Base-by-base conservation (phyloP, 1,140 invertebrate species). In the Drosophila sechellia region DNA sequence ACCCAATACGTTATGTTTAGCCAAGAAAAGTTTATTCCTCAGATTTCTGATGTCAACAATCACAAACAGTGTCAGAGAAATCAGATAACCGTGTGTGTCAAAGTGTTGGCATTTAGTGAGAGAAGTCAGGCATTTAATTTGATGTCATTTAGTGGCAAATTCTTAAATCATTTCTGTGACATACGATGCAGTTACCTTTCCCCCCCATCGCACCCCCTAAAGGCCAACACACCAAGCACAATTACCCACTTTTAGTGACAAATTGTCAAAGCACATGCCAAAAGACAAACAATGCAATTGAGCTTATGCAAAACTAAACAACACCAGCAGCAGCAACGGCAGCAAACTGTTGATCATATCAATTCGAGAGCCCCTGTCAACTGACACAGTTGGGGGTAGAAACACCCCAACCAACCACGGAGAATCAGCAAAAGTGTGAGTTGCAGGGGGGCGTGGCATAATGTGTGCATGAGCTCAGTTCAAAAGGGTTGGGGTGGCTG, bases 251-350 rank as follows among this genome's bases (percentile, higher is more conserved):
- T 81, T 53, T 52, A 81, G 83, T 86, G 81, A 86, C 81, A 86
- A 86, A 86, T 87, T 86, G 75, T 68, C 50, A 63, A 68, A 69
- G 83, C 81, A 87, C 81, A 87, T 86, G 83, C 74, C 81, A 86
- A 87, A 87, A 83, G 46, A 61, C 70, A 86, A 87, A 86, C 81
- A 86, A 86, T 86, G 81, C 83, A 86, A 63, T 72, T 86, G 71
- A 59, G 65, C 48, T 66, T 66, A 78, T 77, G 78, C 69, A 75
- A 80, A 78, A 50, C 22, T 12, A 66, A 79, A 79, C 49, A 76
- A 57, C 22, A 73, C 27, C 48, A 64, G 34, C 35, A 27, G 37
- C 37, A 57, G 13, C 27, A 49, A 43, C 43, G 63, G 27, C 27
- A 31, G 31, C 50, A 58, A 65, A 72, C 77, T 87, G 84, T 89